Evolutionary conservation across 2,113 vertebrate species (phyloP), one percentile per base, ranked within the genome.

Genomic region (Oenanthe oenanthe): DNA sequence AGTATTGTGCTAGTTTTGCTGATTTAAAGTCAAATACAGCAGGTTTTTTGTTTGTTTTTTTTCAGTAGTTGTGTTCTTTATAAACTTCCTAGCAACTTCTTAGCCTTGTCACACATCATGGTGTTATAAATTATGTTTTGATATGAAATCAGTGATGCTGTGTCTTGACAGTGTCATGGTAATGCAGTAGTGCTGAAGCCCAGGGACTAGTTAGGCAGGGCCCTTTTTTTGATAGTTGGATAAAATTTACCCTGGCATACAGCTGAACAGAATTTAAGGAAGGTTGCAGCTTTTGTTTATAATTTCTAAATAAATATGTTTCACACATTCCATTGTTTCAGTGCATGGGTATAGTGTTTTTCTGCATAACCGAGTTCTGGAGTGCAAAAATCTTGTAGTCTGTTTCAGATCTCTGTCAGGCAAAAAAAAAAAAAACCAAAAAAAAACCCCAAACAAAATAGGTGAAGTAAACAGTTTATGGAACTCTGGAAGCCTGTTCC

Each of bases 1-100:
- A 76, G 75, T 85, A 79, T 95, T 94, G 16, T 85, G 60, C 54
- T 78, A 28, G 22, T 85, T 95, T 89, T 54, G 71, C 77, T 95
- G 93, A 81, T 76, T 68, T 48, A 72, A 92, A 76, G 70, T 85
- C 28, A 91, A 89, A 79, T 76, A 42, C 38, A 82, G 50, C 36
- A 43, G 31, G 0, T 72, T 91, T 78, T 78, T 87, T 57, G 10
- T 74, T 88, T 51, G 12, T 54, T 62, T 77, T n/a, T 34, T 89
- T 86, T 57, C 34, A 66, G 47, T 68, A 54, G 26, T 61, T 53
- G 24, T 36, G 14, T 63, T 78, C 42, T 79, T 78, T 53, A 32
- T 57, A 73, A 88, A 74, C 62, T 82, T 87, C 42, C 57, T 62
- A 62, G 72, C 70, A 87, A 61, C 70, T 42, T 66, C 34, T 40